Conservation (phyloP, 2,888 invertebrate genomes). For the Blera fallax region DNA sequence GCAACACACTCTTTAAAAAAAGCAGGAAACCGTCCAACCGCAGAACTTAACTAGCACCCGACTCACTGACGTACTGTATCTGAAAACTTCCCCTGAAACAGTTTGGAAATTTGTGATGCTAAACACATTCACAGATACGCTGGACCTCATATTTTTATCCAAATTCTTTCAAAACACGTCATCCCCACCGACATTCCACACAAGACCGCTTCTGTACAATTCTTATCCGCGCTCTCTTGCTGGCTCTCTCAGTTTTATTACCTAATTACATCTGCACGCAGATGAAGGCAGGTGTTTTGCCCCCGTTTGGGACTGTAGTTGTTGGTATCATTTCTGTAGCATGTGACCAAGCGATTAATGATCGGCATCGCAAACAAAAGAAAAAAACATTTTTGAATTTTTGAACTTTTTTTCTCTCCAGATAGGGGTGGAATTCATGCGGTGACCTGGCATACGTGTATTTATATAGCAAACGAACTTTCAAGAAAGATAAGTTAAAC, state of each 20-base stretch:
- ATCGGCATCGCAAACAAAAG: background rate
- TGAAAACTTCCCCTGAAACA: too few relatives aligned
- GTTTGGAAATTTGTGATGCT: too few relatives aligned
- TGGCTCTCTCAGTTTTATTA: background rate
- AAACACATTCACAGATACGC: too few relatives aligned
- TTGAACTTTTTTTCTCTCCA: background rate
- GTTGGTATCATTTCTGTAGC: constrained; percentile 10
- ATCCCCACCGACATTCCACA: background rate
- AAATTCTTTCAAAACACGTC: background rate
- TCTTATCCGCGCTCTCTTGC: background rate
- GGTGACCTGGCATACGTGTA: constrained; percentile 9
- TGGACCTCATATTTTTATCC: too few relatives aligned
- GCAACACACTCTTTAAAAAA: too few relatives aligned
- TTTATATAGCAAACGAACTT: constrained; percentile 18
- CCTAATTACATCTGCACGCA: constrained; percentile 21
- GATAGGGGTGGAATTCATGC: constrained; percentile 65
- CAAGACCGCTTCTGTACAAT: background rate
- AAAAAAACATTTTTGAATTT: too few relatives aligned
- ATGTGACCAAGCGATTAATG: constrained; percentile 34
- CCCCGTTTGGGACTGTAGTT: background rate
- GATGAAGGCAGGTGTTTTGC: constrained; percentile 21
- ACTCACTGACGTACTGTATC: too few relatives aligned
- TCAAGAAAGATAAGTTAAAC: background rate
- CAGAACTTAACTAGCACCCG: too few relatives aligned
- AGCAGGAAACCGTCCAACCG: too few relatives aligned